Conservation (phyloP, 2,113 vertebrate species). For the Anas platyrhynchos region DNA sequence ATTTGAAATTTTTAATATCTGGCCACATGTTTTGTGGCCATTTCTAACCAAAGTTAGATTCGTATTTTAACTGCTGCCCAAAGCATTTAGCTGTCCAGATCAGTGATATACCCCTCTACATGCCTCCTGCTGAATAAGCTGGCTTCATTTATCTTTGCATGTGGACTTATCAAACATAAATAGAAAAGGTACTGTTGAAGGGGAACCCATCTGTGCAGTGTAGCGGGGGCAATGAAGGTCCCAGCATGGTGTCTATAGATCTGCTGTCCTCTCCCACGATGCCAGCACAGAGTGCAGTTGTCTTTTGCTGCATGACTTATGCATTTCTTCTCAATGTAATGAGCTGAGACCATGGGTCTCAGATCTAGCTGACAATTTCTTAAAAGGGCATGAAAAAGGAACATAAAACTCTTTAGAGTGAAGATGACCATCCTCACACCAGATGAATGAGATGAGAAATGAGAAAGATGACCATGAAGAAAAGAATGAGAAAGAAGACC, state of each 20-base stretch:
- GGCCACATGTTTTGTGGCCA: neutral
- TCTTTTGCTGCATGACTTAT: neutral
- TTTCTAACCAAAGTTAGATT: neutral
- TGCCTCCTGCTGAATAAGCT: neutral
- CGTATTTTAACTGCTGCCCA: neutral
- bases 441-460: too few relatives aligned
- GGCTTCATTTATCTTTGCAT: neutral
- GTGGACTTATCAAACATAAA: neutral
- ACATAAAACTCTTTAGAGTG: neutral
- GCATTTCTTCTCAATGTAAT: neutral
- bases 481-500: too few relatives aligned
- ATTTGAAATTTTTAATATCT: constrained; percentile 13
- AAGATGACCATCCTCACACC: neutral
- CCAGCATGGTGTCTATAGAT: rapidly evolving
- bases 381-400: neutral
- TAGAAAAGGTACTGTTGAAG: neutral
- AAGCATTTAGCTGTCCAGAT: neutral
- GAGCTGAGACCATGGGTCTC: neutral
- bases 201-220: neutral
- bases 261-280: neutral
- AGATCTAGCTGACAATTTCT: neutral
- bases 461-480: too few relatives aligned
- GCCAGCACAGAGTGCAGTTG: neutral
- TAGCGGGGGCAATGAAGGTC: neutral
- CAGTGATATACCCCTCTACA: neutral